Evolutionary conservation across 2,888 invertebrate species (phyloP).

Genomic region (Hydroisotoma schaefferi): DNA sequence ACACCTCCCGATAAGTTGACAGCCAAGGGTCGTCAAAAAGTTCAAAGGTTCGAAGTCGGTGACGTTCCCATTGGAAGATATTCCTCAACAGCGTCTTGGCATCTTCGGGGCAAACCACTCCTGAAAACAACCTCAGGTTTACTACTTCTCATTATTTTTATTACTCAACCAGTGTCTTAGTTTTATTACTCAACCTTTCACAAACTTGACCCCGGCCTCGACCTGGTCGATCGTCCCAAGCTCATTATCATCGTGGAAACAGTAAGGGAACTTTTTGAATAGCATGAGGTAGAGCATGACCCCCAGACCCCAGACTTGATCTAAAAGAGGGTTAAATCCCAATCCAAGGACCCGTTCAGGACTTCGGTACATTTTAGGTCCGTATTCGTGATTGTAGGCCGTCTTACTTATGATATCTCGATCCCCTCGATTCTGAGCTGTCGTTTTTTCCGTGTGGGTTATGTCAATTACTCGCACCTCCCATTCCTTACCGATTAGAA

Average conservation of each 20-base stretch:
- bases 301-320: conserved; percentile 29
- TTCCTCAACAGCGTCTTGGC: neutral
- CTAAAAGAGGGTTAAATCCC: conserved; percentile 23
- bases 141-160: too few relatives aligned
- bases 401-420: conserved; percentile 18
- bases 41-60: conserved; percentile 5
- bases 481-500: conserved; percentile 20
- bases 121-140: neutral
- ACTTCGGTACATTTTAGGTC: conserved; percentile 21
- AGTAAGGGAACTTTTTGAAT: conserved; percentile 23
- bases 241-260: conserved; percentile 12
- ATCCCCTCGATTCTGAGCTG: conserved; percentile 24
- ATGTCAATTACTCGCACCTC: conserved; percentile 25
- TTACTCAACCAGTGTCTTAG: too few relatives aligned
- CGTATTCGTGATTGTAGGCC: conserved; percentile 16
- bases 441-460: conserved; percentile 21
- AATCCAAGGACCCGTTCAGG: conserved; percentile 23
- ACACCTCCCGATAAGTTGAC: neutral
- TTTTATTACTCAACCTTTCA: conserved; percentile 2
- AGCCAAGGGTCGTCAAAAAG: conserved; percentile 8
- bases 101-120: neutral
- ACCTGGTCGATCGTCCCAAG: conserved; percentile 7
- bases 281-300: conserved; percentile 24
- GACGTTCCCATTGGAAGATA: conserved; percentile 8
- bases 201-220: conserved; percentile 11